Conservation (phyloP, 2,797 vertebrate species). For the Megalops cyprinoides region DNA sequence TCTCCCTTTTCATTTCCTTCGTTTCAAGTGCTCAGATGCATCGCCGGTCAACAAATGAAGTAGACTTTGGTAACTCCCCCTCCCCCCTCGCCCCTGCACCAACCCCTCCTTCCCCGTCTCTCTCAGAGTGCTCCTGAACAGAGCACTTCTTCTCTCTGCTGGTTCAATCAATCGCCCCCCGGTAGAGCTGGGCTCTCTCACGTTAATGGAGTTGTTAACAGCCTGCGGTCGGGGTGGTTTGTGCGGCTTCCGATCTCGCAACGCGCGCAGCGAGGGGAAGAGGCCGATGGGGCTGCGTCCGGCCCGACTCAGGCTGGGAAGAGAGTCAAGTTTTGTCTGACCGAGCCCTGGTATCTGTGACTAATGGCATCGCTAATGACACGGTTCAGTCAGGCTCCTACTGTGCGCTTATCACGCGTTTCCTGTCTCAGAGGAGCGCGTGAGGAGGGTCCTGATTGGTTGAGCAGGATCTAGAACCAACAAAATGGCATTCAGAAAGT, state of each 20-base stretch:
- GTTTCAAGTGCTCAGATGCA: slow-evolving; percentile 4
- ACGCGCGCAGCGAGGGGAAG: slow-evolving; percentile 42
- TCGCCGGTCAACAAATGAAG: not conserved
- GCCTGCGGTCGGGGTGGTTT: slow-evolving; percentile 68
- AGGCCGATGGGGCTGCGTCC: not conserved
- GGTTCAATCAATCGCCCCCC: slow-evolving; percentile 42
- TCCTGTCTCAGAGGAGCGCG: not conserved
- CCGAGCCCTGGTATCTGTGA: not conserved
- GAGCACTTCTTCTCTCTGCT: slow-evolving; percentile 31
- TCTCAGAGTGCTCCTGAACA: not conserved
- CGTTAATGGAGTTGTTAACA: slow-evolving; percentile 72
- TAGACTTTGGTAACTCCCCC: not conserved
- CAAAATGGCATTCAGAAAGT: not conserved
- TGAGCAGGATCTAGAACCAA: not conserved
- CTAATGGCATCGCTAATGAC: too few relatives aligned
- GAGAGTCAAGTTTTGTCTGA: not conserved
- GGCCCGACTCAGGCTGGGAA: not conserved
- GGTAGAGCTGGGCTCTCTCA: slow-evolving; percentile 52
- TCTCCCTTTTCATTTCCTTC: not conserved
- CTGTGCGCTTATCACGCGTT: not conserved
- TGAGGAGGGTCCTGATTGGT: too few relatives aligned
- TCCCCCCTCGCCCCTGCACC: too few relatives aligned
- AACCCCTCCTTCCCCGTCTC: too few relatives aligned
- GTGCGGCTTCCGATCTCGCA: slow-evolving; percentile 61
- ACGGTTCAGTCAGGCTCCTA: too few relatives aligned